Evolutionary conservation across 2,888 invertebrate genomes (phyloP).

Genomic region (Frankliniella intonsa): DNA sequence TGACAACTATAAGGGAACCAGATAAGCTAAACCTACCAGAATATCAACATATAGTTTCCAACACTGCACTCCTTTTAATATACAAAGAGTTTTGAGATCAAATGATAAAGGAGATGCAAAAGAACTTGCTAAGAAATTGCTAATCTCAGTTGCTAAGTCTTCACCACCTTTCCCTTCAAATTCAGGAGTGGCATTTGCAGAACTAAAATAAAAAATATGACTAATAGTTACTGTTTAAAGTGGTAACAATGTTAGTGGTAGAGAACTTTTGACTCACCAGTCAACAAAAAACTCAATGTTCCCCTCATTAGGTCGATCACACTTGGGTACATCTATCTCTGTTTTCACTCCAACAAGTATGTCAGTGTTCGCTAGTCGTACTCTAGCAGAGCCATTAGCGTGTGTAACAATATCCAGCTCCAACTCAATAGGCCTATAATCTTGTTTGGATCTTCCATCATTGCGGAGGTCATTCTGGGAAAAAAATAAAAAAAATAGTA

Average conservation of each 20-base stretch:
- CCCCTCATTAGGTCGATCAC: conserved; percentile 70
- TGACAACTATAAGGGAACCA: neutral
- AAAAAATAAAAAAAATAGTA: too few species aligned
- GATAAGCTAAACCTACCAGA: conserved; percentile 56
- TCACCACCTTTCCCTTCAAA: conserved; percentile 97
- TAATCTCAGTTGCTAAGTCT: conserved; percentile 77
- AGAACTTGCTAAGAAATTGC: conserved; percentile 63
- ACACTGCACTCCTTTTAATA: conserved; percentile 80
- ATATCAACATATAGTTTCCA: conserved; percentile 95
- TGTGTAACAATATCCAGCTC: conserved; percentile 81
- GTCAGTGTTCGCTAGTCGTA: conserved; percentile 87
- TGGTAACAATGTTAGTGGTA: neutral
- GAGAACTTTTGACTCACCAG: conserved; percentile 59
- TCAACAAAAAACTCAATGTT: conserved; percentile 95
- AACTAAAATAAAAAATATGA: conserved; percentile 53
- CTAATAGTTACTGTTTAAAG: neutral
- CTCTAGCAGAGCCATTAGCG: conserved; percentile 79
- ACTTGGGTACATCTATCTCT: conserved; percentile 75
- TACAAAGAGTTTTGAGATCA: conserved; percentile 75
- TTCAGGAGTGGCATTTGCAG: conserved; percentile 93
- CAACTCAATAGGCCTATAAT: conserved; percentile 80
- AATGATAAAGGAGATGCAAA: conserved; percentile 70
- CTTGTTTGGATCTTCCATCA: conserved; percentile 74
- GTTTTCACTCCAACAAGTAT: conserved; percentile 88
- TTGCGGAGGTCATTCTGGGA: conserved; percentile 74